These are phyloP conservation scores for Barnardius zonarius DNA, from an alignment of 2,113 vertebrate species.

Conservation along the genomic window DNA sequence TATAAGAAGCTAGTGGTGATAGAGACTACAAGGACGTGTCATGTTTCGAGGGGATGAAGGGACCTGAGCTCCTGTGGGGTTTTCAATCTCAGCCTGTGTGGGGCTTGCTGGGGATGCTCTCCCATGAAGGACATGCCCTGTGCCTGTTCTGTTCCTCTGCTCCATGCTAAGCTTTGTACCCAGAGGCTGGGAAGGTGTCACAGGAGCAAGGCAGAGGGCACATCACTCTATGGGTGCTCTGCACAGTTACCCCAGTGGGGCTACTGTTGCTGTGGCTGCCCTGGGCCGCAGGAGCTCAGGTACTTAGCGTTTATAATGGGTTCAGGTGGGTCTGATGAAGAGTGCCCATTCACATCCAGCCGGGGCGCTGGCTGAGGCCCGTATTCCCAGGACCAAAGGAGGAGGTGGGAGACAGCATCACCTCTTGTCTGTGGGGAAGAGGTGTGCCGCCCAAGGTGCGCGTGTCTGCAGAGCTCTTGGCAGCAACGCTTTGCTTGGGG, in stretches of 20 bases:
- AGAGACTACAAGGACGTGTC: neutral
- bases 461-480: neutral
- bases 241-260: neutral
- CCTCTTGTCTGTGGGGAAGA: neutral
- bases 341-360: neutral
- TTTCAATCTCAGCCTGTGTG: neutral
- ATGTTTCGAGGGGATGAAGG: neutral
- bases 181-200: neutral
- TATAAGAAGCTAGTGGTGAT: slow-evolving; percentile 70
- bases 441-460: neutral
- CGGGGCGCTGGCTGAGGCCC: neutral
- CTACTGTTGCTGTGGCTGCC: neutral
- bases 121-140: neutral
- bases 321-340: neutral
- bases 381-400: neutral
- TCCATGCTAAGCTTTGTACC: neutral
- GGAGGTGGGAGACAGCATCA: neutral
- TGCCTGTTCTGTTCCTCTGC: neutral
- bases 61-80: neutral
- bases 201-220: neutral
- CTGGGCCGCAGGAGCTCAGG: neutral
- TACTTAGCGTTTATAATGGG: neutral
- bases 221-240: rapidly evolving
- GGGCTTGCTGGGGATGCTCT: neutral
- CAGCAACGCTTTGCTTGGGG: neutral